These are phyloP conservation scores for Neoitamus cyanurus DNA, from an alignment of 2,888 invertebrate species.

Conservation along the genomic window DNA sequence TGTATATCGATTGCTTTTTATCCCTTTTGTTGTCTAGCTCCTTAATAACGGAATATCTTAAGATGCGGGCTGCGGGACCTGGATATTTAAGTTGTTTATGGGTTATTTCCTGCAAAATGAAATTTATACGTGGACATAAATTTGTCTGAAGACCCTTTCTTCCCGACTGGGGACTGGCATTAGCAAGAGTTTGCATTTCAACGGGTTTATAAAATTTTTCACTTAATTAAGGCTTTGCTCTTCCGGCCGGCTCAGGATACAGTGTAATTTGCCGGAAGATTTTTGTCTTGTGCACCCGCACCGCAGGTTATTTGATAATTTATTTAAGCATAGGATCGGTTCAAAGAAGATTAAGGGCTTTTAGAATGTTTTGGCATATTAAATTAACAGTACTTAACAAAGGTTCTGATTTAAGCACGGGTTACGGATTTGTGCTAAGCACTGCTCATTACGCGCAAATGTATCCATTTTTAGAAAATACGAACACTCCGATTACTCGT, in stretches of 20 bases:
- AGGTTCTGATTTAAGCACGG: background rate
- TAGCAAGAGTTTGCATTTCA: background rate
- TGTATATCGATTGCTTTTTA: slow-evolving; percentile 14
- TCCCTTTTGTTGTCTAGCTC: background rate
- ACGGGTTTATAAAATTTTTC: background rate
- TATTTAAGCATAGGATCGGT: background rate
- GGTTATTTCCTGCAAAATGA: background rate
- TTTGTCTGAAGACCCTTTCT: background rate
- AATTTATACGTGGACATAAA: background rate
- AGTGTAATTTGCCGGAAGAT: background rate
- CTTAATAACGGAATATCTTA: slow-evolving; percentile 12
- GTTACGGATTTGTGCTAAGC: background rate
- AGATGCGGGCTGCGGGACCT: background rate
- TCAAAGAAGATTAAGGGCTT: background rate
- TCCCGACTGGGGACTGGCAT: background rate
- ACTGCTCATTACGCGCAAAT: no score
- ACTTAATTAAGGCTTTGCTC: background rate
- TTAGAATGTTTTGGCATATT: background rate
- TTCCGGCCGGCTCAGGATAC: background rate
- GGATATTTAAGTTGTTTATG: background rate
- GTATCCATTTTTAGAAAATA: no score
- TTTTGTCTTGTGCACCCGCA: background rate
- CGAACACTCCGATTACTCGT: no score
- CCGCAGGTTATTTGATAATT: background rate
- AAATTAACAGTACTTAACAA: background rate